Evolutionary conservation across 2,888 invertebrate genomes (phyloP).

Genomic region (Oithona nana): DNA sequence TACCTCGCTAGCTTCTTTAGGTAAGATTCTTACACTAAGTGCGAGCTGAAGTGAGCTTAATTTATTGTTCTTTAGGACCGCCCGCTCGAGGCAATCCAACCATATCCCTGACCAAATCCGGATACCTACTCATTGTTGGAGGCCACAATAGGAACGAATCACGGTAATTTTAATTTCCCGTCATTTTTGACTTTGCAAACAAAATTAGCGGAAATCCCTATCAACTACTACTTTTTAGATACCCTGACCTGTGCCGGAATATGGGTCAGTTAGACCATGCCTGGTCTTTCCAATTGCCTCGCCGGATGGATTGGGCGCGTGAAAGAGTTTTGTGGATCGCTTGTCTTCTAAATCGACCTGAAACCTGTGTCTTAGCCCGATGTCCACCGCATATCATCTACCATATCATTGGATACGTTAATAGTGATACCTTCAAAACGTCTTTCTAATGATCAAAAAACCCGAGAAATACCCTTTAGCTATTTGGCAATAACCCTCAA

Average conservation of each 20-base stretch:
- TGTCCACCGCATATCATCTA: conserved; percentile 4
- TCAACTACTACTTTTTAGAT: too few species aligned
- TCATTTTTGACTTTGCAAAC: too few species aligned
- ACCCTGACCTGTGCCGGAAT: too few species aligned
- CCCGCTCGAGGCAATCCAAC: not conserved
- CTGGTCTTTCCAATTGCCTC: not conserved
- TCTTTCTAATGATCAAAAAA: too few species aligned
- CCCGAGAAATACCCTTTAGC: too few species aligned
- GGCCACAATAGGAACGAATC: not conserved
- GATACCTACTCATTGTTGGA: not conserved
- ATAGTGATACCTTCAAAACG: too few species aligned
- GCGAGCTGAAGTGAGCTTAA: too few species aligned
- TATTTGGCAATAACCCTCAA: too few species aligned
- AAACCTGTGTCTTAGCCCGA: not conserved
- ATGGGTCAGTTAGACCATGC: not conserved
- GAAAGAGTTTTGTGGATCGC: not conserved
- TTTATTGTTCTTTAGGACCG: not conserved
- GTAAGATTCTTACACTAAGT: too few species aligned
- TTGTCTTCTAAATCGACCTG: not conserved
- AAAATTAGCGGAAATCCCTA: too few species aligned
- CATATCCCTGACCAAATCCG: not conserved
- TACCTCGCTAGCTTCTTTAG: too few species aligned
- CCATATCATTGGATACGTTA: not conserved
- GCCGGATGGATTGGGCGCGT: not conserved
- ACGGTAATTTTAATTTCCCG: too few species aligned